Percentiles rank a stretch among this genome's conserved stretches.
phyloP scores from a whole-genome alignment of 2,888 invertebrate species.

The Caenorhabditis sp. region DNA sequence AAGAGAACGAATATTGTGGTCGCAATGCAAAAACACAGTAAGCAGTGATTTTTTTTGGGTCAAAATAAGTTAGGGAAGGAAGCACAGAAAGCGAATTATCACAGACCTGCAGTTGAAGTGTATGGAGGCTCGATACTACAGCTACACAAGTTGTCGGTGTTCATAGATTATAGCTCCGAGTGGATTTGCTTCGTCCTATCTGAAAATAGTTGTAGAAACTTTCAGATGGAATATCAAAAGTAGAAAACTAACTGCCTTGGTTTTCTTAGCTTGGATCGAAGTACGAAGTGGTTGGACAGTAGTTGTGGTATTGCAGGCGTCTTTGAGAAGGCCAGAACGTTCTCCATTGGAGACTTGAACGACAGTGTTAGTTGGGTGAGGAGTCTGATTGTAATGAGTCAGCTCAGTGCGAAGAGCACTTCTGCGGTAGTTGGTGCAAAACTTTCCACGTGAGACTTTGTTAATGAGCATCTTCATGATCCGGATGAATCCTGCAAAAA shows the following conservation, averaged over 20 bases:
- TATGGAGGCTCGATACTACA: not conserved
- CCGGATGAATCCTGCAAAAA: slow-evolving; percentile 69
- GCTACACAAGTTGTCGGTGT: slow-evolving; percentile 50
- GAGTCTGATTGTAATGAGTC: slow-evolving; percentile 59
- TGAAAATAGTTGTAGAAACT: slow-evolving; percentile 50
- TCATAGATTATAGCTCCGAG: slow-evolving; percentile 63
- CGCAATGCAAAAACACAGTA: slow-evolving; percentile 19
- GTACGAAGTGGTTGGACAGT: slow-evolving; percentile 49
- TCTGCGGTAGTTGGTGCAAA: slow-evolving; percentile 57
- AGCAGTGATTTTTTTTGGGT: slow-evolving; percentile 9
- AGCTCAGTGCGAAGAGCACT: slow-evolving; percentile 60
- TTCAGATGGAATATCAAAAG: not conserved
- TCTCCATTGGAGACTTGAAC: slow-evolving; percentile 51
- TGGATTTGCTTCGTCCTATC: slow-evolving; percentile 63
- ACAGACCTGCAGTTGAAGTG: slow-evolving; percentile 39
- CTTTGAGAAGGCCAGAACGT: slow-evolving; percentile 42
- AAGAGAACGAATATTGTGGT: not conserved
- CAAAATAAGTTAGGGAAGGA: not conserved
- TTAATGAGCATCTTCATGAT: slow-evolving; percentile 64
- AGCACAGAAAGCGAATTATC: slow-evolving; percentile 40
- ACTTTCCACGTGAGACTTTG: slow-evolving; percentile 63
- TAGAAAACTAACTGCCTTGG: slow-evolving; percentile 34
- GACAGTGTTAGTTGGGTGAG: slow-evolving; percentile 45
- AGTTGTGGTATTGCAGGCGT: slow-evolving; percentile 5
- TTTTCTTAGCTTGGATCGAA: slow-evolving; percentile 55